These are phyloP conservation scores for Anolis carolinensis DNA, from an alignment of 2,113 vertebrate genomes.

Conservation along the genomic window DNA sequence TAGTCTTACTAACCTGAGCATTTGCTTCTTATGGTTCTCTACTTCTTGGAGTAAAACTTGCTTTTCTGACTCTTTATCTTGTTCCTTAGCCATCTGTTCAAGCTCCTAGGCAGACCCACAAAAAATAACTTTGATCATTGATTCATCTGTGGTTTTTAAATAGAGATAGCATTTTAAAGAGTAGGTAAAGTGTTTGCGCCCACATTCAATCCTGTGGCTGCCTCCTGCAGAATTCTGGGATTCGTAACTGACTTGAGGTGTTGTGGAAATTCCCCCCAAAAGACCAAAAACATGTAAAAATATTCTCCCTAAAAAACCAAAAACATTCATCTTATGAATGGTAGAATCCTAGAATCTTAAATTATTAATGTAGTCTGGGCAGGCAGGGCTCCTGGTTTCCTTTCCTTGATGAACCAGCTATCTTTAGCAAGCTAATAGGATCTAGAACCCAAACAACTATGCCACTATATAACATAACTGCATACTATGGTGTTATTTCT, in stretches of 20 bases:
- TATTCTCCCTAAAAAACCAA: too few species aligned
- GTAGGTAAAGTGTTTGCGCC: too few species aligned
- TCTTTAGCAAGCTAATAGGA: neutral
- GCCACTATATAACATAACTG: neutral
- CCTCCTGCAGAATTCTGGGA: too few species aligned
- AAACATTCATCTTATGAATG: too few species aligned
- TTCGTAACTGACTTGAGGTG: too few species aligned
- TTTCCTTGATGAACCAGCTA: neutral
- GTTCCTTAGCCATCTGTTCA: constrained; percentile 91
- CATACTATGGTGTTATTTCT: neutral
- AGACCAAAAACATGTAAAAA: too few species aligned
- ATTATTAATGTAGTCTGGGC: neutral
- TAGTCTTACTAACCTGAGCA: constrained; percentile 85
- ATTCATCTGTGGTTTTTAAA: too few species aligned
- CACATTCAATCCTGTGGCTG: too few species aligned
- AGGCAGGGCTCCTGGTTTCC: neutral
- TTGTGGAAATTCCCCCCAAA: too few species aligned
- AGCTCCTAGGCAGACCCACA: constrained; percentile 80
- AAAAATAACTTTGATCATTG: neutral
- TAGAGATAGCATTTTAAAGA: too few species aligned
- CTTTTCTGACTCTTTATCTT: constrained; percentile 94
- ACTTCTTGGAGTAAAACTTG: constrained; percentile 83
- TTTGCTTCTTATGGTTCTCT: constrained; percentile 92
- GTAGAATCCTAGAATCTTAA: neutral
- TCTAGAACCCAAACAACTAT: neutral